Base-by-base conservation (phyloP, 2,888 invertebrate species). In the Erebia palarica region DNA sequence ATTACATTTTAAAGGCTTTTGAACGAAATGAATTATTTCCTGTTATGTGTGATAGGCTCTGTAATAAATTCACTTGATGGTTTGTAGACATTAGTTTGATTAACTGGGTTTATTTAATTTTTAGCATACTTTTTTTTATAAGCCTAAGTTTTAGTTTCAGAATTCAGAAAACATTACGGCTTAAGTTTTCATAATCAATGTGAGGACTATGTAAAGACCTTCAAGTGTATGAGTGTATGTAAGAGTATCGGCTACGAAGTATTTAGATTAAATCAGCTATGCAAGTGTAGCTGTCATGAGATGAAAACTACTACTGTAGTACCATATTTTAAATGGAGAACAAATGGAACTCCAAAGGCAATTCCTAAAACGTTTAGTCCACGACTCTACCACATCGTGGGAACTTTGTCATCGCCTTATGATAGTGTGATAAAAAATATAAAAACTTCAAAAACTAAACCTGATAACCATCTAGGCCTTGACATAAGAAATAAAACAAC, bases 191-290 rank as follows among this genome's bases (percentile, higher is more conserved):
- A 84, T 69, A 77, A 77, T n/a, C 74, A 76, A 49, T 91, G 91
- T 74, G 68, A 63, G 1, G 76, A 84, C 53, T 88, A 86, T 63
- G 18, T 79, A 1, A 86, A 83, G 74, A 82, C 82, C 3, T 91
- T 91, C 60, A 86, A 87, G 79, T 92, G 92, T 75, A 79, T 91
- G 83, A 82, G 84, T 42, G 82, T 82, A 1, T 92, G 92, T 74
- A 87, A 88, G 77, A 89, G 89, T 73, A 82, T 86, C 63, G 86
- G 86, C 21, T 92, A 82, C 65, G 81, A 85, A 78, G 72, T 90
- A 71, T 89, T 85, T 72, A 81, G 89, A 60, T 71, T 91, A 73
- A 78, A 85, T 71, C 70, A 42, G 10, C 71, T 72, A 1, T 92
- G 92, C 75, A 84, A 81, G 77, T 92, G 92, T 75, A 83, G 81